These are phyloP conservation scores for Volucella inflata DNA, from an alignment of 2,888 invertebrate species.

Conservation along the genomic window DNA sequence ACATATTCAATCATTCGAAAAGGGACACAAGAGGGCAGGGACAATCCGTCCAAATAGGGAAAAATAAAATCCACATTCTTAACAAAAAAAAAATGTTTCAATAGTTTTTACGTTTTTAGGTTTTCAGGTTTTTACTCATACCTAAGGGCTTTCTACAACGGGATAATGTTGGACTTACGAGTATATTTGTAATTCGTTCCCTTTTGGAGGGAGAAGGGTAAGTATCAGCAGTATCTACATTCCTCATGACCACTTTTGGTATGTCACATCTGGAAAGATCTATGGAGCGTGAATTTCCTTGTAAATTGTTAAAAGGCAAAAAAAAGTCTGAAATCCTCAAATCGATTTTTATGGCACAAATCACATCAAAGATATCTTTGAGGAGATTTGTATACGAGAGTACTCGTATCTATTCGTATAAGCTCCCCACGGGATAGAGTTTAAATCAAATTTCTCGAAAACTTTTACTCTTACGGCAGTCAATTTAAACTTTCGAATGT, in stretches of 20 bases:
- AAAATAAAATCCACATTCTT: conserved; percentile 54
- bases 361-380: conserved; percentile 1
- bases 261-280: conserved; percentile 32
- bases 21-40: conserved; percentile 17
- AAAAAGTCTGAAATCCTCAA: not conserved
- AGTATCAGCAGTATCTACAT: not conserved
- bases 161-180: not conserved
- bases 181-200: not conserved
- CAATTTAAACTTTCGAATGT: conserved; percentile 19
- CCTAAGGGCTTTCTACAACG: too few species aligned
- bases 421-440: conserved; percentile 14
- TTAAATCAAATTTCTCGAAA: conserved; percentile 28
- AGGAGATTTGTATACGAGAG: not conserved
- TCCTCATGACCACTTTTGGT: conserved; percentile 16
- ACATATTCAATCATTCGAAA: conserved; percentile 61
- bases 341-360: conserved; percentile 9
- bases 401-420: conserved; percentile 22
- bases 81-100: conserved; percentile 62
- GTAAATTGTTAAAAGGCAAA: not conserved
- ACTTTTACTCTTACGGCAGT: conserved; percentile 17
- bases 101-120: too few species aligned
- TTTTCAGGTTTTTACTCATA: too few species aligned
- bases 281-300: conserved; percentile 43
- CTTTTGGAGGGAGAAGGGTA: too few species aligned
- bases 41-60: conserved; percentile 13